phyloP scores from a whole-genome alignment of 1,140 invertebrate genomes.

The Hirudo medicinalis region DNA sequence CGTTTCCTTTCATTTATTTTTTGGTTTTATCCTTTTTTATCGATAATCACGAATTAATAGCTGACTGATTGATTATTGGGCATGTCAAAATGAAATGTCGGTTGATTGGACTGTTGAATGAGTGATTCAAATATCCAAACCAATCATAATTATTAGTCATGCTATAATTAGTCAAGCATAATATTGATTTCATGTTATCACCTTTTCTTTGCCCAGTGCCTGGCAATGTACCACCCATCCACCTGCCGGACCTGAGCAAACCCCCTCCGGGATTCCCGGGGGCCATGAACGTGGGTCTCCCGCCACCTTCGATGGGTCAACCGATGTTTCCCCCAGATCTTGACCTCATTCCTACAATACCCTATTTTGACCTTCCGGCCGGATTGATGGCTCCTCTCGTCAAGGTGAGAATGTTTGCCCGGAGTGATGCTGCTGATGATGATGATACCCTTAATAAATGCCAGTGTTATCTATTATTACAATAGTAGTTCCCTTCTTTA shows the following conservation, averaged over 20 bases:
- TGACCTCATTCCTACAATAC: constrained; percentile 62
- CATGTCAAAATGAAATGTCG: no score
- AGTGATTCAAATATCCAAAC: no score
- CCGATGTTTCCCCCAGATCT: constrained; percentile 34
- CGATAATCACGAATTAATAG: no score
- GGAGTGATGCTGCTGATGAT: no score
- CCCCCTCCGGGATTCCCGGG: constrained; percentile 63
- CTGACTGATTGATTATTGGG: no score
- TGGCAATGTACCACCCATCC: constrained; percentile 28
- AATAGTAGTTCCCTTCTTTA: background rate
- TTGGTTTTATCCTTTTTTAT: no score
- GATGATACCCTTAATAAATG: no score
- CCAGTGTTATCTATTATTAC: no score
- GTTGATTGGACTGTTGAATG: no score
- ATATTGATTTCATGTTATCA: background rate
- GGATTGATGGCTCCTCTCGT: constrained; percentile 86
- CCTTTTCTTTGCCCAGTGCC: constrained; percentile 28
- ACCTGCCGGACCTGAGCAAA: constrained; percentile 64
- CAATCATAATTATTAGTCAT: no score
- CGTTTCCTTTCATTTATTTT: no score
- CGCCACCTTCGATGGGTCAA: constrained; percentile 12
- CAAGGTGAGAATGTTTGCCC: constrained; percentile 47
- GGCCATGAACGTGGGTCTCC: constrained; percentile 17
- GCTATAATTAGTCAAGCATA: no score
- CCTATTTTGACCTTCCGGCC: constrained; percentile 89